phyloP scores from a whole-genome alignment of 2,113 vertebrate species.

The Scalopus aquaticus region DNA sequence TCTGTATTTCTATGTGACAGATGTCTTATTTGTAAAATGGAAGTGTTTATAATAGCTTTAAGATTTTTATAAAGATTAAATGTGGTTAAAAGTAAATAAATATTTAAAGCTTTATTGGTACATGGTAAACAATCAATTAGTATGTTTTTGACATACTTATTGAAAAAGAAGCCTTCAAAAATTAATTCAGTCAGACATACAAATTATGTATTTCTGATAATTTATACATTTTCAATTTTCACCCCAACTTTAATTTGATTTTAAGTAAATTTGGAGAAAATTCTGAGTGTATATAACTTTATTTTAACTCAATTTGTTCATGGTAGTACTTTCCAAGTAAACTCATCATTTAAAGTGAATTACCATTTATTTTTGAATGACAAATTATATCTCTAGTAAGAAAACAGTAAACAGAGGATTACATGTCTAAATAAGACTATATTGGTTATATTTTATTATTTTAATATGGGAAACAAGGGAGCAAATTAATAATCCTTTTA shows the following conservation, averaged over 20 bases:
- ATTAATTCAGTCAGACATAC: neutral
- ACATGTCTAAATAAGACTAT: conserved; percentile 58
- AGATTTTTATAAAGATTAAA: neutral
- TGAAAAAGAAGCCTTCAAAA: neutral
- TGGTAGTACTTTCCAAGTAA: conserved; percentile 53
- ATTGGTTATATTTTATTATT: conserved; percentile 18
- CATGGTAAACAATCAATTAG: neutral
- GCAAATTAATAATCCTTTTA: conserved; percentile 67
- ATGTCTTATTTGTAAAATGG: neutral
- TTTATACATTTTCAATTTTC: neutral
- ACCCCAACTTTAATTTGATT: neutral
- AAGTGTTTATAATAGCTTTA: neutral
- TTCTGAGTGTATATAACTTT: conserved; percentile 17
- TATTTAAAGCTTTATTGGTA: neutral
- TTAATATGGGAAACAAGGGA: conserved; percentile 41
- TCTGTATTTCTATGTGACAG: neutral
- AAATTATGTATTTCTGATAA: neutral
- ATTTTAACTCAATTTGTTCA: conserved; percentile 68
- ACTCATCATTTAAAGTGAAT: conserved; percentile 68
- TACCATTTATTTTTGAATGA: conserved; percentile 72
- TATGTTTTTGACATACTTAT: neutral
- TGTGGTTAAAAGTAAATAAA: neutral
- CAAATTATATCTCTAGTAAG: conserved; percentile 65
- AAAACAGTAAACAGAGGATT: conserved; percentile 51
- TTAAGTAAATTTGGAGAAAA: conserved; percentile 51